Conservation (phyloP, 2,113 vertebrate species). For the Forbesichthys agassizii region DNA sequence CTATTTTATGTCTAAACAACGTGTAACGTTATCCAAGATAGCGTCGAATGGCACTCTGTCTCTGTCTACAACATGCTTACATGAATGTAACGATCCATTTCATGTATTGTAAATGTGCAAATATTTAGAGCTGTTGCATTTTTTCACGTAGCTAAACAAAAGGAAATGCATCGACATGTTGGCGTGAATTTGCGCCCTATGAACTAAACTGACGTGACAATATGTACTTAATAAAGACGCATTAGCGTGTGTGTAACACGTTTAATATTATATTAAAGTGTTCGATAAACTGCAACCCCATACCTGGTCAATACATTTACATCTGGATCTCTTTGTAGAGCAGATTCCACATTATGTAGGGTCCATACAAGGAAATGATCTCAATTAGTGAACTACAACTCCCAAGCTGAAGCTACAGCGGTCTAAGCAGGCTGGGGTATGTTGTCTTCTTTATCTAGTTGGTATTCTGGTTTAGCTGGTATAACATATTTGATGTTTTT, state of each 20-base stretch:
- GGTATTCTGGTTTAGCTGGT: no score
- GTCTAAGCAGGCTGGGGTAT: conserved; percentile 50
- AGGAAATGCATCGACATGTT: conserved; percentile 73
- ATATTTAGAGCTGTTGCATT: conserved; percentile 23
- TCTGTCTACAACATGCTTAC: not conserved
- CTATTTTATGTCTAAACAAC: conserved; percentile 39
- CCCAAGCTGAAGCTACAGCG: conserved; percentile 9
- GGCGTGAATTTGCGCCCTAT: conserved; percentile 38
- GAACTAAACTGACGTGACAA: conserved; percentile 8
- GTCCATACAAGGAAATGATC: conserved; percentile 58
- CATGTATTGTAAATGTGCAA: not conserved
- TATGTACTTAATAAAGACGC: not conserved
- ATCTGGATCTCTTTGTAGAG: conserved; percentile 72
- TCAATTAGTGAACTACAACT: conserved; percentile 61
- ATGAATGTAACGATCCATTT: not conserved
- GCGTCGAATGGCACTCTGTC: conserved; percentile 3
- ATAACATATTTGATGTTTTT: no score
- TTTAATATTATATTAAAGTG: not conserved
- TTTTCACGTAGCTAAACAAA: conserved; percentile 68
- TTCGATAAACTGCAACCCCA: conserved; percentile 29
- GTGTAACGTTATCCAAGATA: conserved; percentile 36
- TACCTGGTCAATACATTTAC: conserved; percentile 80
- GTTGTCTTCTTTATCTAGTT: conserved; percentile 1
- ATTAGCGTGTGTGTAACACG: not conserved
- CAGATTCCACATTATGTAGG: conserved; percentile 66